Conservation (phyloP, 2,888 invertebrate genomes). For the Neoitamus cyanurus region DNA sequence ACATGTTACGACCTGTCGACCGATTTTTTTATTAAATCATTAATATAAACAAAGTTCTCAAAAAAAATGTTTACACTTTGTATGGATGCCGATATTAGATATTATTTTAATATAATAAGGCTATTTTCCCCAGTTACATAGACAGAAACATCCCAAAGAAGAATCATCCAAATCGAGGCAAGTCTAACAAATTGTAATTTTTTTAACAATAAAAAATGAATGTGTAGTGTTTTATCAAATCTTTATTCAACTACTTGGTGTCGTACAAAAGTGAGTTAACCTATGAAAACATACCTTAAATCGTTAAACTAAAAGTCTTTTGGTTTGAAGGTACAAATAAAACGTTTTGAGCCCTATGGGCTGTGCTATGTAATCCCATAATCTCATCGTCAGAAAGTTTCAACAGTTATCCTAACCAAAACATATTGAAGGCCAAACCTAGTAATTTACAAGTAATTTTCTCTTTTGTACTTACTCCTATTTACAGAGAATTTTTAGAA, state of each 20-base stretch:
- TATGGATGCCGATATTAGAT: too few relatives aligned
- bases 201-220: neutral
- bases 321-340: neutral
- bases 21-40: too few relatives aligned
- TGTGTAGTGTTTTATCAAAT: neutral
- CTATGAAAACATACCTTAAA: neutral
- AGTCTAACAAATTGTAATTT: neutral
- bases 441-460: neutral
- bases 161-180: too few relatives aligned
- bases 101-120: too few relatives aligned
- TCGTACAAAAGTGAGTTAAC: constrained; percentile 12
- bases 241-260: neutral
- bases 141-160: too few relatives aligned
- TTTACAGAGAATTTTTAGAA: neutral
- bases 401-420: neutral
- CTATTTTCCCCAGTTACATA: too few relatives aligned
- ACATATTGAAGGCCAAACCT: neutral
- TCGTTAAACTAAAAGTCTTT: constrained; percentile 8
- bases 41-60: too few relatives aligned
- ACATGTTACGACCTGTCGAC: too few relatives aligned
- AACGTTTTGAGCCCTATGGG: neutral
- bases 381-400: neutral
- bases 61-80: too few relatives aligned
- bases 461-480: neutral
- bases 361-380: neutral